Evolutionary conservation across 2,888 invertebrate genomes (phyloP).

Genomic region (Aelia acuminata): DNA sequence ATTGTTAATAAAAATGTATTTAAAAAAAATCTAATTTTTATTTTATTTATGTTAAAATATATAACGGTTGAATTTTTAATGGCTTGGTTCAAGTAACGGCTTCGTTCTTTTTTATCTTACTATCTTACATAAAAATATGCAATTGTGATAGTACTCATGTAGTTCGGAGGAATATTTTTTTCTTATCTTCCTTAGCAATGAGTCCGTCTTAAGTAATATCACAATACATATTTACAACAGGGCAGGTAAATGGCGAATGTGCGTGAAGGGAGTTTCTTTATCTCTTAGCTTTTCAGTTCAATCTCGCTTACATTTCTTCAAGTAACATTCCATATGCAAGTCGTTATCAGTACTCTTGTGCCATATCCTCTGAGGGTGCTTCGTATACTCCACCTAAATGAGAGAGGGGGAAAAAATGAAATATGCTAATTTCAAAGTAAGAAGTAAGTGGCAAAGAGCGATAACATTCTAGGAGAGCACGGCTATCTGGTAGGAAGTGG

Average conservation of each 20-base stretch:
- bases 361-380: not conserved
- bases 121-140: no score
- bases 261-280: slow-evolving; percentile 1
- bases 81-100: no score
- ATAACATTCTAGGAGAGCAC: not conserved
- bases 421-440: slow-evolving; percentile 12
- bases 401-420: not conserved
- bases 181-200: no score
- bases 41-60: no score
- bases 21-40: no score
- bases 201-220: no score
- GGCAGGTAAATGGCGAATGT: not conserved
- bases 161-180: no score
- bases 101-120: no score
- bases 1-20: no score
- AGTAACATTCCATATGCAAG: not conserved
- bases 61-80: no score
- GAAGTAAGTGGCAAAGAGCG: not conserved
- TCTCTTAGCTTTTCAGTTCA: not conserved
- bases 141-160: no score
- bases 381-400: not conserved
- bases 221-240: not conserved
- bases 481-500: slow-evolving; percentile 28
- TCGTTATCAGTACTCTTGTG: not conserved
- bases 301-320: not conserved